Percentiles rank a stretch among this genome's conserved stretches.
phyloP scores from a whole-genome alignment of 2,888 invertebrate species.

The Cephus spinipes region DNA sequence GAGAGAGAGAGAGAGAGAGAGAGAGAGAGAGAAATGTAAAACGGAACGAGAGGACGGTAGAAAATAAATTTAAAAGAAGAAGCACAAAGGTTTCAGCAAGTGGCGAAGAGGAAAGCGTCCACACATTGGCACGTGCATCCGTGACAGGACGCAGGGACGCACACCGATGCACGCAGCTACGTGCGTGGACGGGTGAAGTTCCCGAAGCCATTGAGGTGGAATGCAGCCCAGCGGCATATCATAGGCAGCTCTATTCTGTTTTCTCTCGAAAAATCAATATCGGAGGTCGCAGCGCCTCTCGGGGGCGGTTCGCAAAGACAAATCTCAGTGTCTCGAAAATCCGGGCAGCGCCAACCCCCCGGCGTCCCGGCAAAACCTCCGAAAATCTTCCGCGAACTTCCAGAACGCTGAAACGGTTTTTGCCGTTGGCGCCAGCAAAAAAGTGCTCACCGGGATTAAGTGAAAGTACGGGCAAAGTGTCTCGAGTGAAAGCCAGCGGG shows the following conservation, averaged over 20 bases:
- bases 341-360: conserved; percentile 37
- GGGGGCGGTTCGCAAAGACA: conserved; percentile 55
- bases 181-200: neutral
- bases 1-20: conserved; percentile 11
- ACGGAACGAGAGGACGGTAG: neutral
- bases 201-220: neutral
- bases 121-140: neutral
- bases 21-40: neutral
- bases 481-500: conserved; percentile 26
- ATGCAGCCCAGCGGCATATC: conserved; percentile 42
- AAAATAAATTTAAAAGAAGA: neutral
- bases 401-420: conserved; percentile 23
- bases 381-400: conserved; percentile 24
- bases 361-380: conserved; percentile 14
- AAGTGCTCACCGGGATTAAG: conserved; percentile 22
- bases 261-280: conserved; percentile 64
- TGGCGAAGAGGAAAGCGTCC: neutral
- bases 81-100: neutral
- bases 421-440: conserved; percentile 8
- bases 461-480: conserved; percentile 22
- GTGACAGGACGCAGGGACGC: neutral
- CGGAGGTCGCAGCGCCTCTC: conserved; percentile 60
- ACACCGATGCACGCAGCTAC: neutral
- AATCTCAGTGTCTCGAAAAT: conserved; percentile 64
- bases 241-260: conserved; percentile 53